Conservation (phyloP, 2,113 vertebrate species). For the Myiozetetes cayanensis region DNA sequence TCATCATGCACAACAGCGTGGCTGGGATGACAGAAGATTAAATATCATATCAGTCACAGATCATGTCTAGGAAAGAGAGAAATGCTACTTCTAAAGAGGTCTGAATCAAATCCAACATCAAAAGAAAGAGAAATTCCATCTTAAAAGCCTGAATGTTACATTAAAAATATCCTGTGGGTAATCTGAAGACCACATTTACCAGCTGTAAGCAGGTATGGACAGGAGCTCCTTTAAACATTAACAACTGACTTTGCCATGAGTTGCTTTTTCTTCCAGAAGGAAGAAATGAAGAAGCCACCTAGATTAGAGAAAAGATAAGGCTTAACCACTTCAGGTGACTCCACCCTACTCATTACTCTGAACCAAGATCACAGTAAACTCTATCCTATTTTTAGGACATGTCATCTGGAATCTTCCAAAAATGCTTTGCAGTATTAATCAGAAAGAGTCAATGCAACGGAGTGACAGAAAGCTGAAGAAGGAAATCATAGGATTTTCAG, state of each 20-base stretch:
- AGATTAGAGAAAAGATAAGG: neutral
- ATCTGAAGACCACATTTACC: neutral
- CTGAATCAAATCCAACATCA: conserved; percentile 45
- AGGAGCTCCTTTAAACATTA: neutral
- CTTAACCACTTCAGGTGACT: neutral
- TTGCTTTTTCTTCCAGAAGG: neutral
- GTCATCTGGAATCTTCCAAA: neutral
- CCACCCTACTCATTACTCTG: neutral
- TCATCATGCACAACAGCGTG: neutral
- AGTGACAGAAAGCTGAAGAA: neutral
- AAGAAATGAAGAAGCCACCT: neutral
- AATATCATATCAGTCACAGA: neutral
- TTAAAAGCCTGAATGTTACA: neutral
- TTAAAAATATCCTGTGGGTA: neutral
- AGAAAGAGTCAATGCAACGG: neutral
- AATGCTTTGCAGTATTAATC: neutral
- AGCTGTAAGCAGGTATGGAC: rapidly evolving
- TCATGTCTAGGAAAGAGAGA: neutral
- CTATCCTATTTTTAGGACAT: neutral
- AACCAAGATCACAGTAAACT: neutral
- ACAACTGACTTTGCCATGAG: neutral
- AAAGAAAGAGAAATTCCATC: neutral
- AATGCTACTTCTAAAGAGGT: neutral
- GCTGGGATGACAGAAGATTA: neutral
- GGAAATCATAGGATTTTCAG: neutral